Evolutionary conservation across 2,113 vertebrate genomes (phyloP).

Genomic region (Acrocephalus kingi): DNA sequence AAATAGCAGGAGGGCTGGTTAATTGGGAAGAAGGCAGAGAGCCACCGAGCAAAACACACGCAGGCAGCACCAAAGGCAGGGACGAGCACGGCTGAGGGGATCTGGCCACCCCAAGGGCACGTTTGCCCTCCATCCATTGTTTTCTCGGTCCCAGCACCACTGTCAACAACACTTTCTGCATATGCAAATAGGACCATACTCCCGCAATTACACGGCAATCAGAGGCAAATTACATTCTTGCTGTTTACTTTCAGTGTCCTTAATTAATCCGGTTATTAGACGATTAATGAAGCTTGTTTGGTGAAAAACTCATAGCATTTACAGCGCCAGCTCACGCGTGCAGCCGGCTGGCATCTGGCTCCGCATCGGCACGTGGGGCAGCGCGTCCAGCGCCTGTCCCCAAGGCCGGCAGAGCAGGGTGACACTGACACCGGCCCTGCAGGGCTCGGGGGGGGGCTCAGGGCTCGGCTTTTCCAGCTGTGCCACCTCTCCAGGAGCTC

Average conservation of each 20-base stretch:
- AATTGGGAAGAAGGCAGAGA: not conserved
- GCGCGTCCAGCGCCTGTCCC: not conserved
- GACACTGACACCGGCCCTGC: not conserved
- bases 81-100: not conserved
- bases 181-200: slow-evolving; percentile 72
- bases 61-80: not conserved
- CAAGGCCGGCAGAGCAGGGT: not conserved
- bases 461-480: not conserved
- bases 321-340: not conserved
- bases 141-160: not conserved
- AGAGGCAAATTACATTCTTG: slow-evolving; percentile 80
- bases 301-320: slow-evolving; percentile 76
- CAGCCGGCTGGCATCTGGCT: not conserved
- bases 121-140: slow-evolving; percentile 4
- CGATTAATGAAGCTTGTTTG: slow-evolving; percentile 81
- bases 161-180: slow-evolving; percentile 54
- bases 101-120: not conserved
- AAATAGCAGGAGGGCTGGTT: slow-evolving; percentile 10
- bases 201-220: slow-evolving; percentile 77
- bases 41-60: not conserved
- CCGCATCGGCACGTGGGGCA: not conserved
- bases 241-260: slow-evolving; percentile 80
- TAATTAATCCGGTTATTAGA: slow-evolving; percentile 84
- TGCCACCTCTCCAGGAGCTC: not conserved
- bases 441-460: not conserved